Base-by-base conservation (phyloP, 2,113 vertebrate species). In the Platysteira castanea region DNA sequence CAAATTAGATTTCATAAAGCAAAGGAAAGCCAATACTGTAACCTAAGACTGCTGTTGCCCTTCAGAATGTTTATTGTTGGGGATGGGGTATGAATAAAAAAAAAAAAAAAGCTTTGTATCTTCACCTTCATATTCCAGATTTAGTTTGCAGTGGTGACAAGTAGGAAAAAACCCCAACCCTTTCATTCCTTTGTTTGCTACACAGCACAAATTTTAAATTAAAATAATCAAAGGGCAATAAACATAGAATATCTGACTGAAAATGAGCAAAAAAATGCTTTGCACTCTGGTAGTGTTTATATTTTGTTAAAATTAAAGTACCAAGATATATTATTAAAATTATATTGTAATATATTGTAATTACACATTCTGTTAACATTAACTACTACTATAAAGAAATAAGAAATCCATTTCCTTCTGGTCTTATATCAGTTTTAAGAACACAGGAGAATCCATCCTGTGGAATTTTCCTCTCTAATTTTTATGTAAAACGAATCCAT, bases 1-100 rank as follows among this genome's bases (percentile, higher is more conserved):
- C 57, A 80, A 71, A 85, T 70, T 26, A 61, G 67, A 93, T 83
- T 91, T 93, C 52, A 59, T 79, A 83, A 89, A 88, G 35, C 35
- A 85, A 61, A 92, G 63, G 90, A 87, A 96, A 95, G 17, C 27
- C 35, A 74, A 94, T 93, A 90, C 47, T 77, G 87, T 94, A 94
- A 96, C 85, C 86, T 93, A 93, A 91, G 82, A 92, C 44, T 15
- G 9, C 24, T 77, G 88, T 74, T 94, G 42, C 63, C 67, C 56
- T 84, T 91, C 85, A 90, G 63, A 94, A 83, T 92, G 75, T 77
- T 88, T 76, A 49, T 59, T 67, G 9, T 47, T 30, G 33, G 39
- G 14, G 21, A 35, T n/a, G 24, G 63, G 9, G 9, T 52, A 77
- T n/a, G 24, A 69, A 52, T 3, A 52, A 65, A 15, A 46, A 18